Conservation (phyloP, 1,140 invertebrate species). For the Tetramorium simillimum region DNA sequence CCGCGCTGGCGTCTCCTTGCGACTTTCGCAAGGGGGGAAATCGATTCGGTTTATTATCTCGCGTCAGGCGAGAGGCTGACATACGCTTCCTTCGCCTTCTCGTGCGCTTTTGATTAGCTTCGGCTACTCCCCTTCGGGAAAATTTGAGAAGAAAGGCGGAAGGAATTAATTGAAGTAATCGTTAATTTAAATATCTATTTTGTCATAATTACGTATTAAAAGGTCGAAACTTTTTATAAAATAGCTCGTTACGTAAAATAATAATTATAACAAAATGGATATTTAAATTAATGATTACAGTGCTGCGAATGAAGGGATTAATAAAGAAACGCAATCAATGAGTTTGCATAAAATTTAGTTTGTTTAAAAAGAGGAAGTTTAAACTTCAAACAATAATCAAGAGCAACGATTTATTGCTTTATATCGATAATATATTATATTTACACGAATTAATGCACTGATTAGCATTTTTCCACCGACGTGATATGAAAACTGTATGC, state of each 20-base stretch:
- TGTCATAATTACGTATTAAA: background rate
- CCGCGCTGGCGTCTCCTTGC: conserved; percentile 51
- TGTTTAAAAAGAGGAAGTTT: background rate
- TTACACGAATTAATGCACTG: conserved; percentile 7
- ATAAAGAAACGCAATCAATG: background rate
- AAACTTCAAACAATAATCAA: background rate
- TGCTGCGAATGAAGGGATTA: background rate
- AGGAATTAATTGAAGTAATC: background rate
- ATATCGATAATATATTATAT: background rate
- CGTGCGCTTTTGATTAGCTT: background rate
- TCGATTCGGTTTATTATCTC: conserved; percentile 72
- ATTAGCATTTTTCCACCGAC: conserved; percentile 29
- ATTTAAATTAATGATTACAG: background rate
- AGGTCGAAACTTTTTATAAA: too few species aligned
- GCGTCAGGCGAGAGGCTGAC: conserved; percentile 52
- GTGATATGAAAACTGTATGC: background rate
- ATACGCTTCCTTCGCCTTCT: background rate
- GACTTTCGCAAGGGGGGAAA: conserved; percentile 56
- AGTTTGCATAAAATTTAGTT: background rate
- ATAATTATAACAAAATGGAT: background rate
- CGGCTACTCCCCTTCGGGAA: background rate
- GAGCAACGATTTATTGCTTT: background rate
- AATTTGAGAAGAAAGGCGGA: background rate
- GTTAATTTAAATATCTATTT: background rate
- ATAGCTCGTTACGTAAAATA: too few species aligned